Evolutionary conservation across 2,888 invertebrate species (phyloP), one percentile per base, ranked within the genome.

Genomic region (Synanthedon andrenaeformis): DNA sequence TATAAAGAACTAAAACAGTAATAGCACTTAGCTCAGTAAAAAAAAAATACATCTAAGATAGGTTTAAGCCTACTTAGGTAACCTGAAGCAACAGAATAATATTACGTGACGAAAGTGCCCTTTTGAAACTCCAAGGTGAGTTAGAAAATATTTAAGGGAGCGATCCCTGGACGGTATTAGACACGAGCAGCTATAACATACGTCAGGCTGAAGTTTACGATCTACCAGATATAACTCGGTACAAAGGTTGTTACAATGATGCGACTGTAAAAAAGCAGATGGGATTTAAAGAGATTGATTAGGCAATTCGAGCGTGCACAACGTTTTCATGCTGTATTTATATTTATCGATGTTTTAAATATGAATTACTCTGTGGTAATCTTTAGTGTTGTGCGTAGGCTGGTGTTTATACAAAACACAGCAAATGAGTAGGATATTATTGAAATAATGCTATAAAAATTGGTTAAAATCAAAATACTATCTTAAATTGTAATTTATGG

Each of bases 111-210:
- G 63, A 57, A 35, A 58, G 59, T 65, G 14, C 49, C 12, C 19
- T 49, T 14, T 5, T 23, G 12, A 49, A 49, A 67, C 69, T 69
- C 66, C 70, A 72, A 68, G 72, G 70, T 68, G 63, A 67, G 58
- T 42, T 58, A 62, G 69, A 59, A 66, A 72, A 66, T 70, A 72
- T 72, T 73, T 65, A 70, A 60, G 61, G 59, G 59, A 62, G 56
- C 62, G 65, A 69, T 74, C 72, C 69, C 65, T 60, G 56, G 67
- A 60, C 66, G 64, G 66, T 65, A 64, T 66, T 70, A 64, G 61
- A 60, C 59, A 59, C 59, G 62, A 63, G 62, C 60, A 61, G 54
- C 62, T 55, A 57, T 63, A 65, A 62, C 62, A 63, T 53, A 54
- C 59, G 56, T 54, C 54, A 60, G 59, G 64, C 57, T 58, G 59